phyloP scores from a whole-genome alignment of 2,888 invertebrate species.

The Drosophila falleni region DNA sequence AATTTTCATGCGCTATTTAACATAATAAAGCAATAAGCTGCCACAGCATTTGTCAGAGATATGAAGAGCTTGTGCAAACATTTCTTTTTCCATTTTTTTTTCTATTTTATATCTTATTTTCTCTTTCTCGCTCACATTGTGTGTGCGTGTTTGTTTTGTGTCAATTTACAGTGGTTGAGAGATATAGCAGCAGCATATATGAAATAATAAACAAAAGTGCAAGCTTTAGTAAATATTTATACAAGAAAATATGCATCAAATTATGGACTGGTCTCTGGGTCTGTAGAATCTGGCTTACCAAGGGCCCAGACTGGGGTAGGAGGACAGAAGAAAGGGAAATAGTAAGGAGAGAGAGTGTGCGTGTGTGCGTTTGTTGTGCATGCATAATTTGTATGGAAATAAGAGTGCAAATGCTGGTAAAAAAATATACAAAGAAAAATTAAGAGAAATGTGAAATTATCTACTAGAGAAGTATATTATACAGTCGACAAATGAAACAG shows the following conservation, averaged over 20 bases:
- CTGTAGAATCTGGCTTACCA: conserved; percentile 25
- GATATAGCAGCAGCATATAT: conserved; percentile 24
- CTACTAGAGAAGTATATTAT: background rate
- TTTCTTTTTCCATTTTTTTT: conserved; percentile 30
- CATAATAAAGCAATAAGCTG: conserved; percentile 78
- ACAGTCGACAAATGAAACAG: background rate
- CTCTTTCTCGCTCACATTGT: conserved; percentile 1
- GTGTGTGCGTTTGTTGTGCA: conserved; percentile 23
- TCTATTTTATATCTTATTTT: conserved; percentile 12
- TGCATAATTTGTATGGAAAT: conserved; percentile 37
- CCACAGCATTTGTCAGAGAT: conserved; percentile 44
- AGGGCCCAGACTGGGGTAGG: conserved; percentile 15
- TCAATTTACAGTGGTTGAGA: conserved; percentile 53
- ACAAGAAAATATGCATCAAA: conserved; percentile 60
- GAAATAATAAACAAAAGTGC: conserved; percentile 66
- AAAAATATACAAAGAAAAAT: conserved; percentile 23
- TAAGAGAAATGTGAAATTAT: conserved; percentile 2
- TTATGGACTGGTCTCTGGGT: conserved; percentile 34
- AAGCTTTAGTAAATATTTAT: conserved; percentile 67
- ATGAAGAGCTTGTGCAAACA: conserved; percentile 40
- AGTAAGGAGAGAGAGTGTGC: conserved; percentile 16
- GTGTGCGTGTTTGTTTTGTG: conserved; percentile 58
- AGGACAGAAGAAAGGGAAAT: conserved; percentile 10
- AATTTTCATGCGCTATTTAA: conserved; percentile 79
- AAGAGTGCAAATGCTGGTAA: conserved; percentile 19